These are phyloP conservation scores for Sinosuthora webbiana DNA, from an alignment of 2,113 vertebrate species.

Conservation along the genomic window DNA sequence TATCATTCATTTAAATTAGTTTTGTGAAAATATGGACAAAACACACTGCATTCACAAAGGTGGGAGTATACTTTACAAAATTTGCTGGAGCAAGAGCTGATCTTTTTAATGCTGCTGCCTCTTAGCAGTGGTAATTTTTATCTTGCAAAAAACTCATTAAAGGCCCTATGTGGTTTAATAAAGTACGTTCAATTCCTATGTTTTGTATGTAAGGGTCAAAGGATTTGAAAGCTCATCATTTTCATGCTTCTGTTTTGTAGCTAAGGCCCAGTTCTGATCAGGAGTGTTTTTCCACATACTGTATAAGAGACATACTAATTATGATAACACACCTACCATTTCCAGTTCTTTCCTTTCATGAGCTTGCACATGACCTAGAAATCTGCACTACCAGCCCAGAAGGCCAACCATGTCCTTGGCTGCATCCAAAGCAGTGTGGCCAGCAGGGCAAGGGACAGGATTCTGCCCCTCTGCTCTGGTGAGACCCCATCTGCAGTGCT, in stretches of 20 bases:
- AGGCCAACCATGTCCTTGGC: background rate
- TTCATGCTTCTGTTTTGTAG: background rate
- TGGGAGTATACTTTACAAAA: background rate
- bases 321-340: background rate
- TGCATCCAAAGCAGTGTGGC: fast-evolving
- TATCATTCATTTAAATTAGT: background rate
- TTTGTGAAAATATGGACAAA: background rate
- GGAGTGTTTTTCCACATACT: background rate
- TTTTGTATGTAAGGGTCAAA: background rate
- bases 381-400: background rate
- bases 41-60: background rate
- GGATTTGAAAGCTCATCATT: background rate
- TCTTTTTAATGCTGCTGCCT: background rate
- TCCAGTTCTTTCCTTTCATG: background rate
- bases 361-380: background rate
- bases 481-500: fast-evolving
- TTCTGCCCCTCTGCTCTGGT: background rate
- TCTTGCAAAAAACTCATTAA: background rate
- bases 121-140: background rate
- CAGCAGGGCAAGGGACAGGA: fast-evolving
- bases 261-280: background rate
- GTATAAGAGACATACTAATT: background rate
- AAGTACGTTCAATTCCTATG: background rate
- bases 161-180: background rate
- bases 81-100: background rate